Conservation (phyloP, 2,797 vertebrate species). For the Megalops cyprinoides region DNA sequence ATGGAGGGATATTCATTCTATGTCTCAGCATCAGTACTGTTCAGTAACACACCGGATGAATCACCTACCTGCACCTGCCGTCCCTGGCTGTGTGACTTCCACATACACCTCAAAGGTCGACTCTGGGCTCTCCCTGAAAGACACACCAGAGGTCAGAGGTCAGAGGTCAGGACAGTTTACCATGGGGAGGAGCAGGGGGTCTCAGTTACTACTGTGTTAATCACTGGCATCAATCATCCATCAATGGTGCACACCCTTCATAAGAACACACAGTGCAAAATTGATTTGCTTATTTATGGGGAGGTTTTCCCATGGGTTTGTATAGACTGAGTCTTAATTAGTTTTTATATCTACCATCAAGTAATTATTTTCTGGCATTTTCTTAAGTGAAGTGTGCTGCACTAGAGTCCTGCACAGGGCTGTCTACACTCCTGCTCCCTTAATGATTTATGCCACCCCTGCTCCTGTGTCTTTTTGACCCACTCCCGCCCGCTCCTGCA, state of each 20-base stretch:
- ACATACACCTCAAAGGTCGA: conserved; percentile 74
- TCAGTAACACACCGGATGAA: neutral
- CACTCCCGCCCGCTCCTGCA: neutral
- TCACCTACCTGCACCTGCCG: conserved; percentile 38
- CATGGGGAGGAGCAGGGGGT: neutral
- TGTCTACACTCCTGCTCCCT: too few relatives aligned
- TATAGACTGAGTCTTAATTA: too few relatives aligned
- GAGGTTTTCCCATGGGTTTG: neutral
- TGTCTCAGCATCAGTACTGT: neutral
- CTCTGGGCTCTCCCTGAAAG: conserved; percentile 73
- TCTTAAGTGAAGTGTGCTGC: too few relatives aligned
- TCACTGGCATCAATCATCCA: neutral
- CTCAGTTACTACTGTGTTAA: neutral
- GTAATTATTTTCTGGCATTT: too few relatives aligned
- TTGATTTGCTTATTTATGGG: neutral
- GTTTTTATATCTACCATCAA: too few relatives aligned
- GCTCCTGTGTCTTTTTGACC: too few relatives aligned
- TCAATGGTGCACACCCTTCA: neutral
- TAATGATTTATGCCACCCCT: too few relatives aligned
- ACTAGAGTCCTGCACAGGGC: too few relatives aligned
- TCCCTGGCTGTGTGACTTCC: conserved; percentile 68
- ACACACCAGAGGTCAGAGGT: conserved; percentile 30
- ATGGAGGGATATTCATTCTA: neutral
- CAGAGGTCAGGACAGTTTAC: conserved; percentile 3
- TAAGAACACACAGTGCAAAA: neutral